Percentiles rank a stretch among this genome's conserved stretches.
Evolutionary conservation across 92 coral and sea anemone genomes (phyloP).

Genomic region (Umimayanthus kanabou): DNA sequence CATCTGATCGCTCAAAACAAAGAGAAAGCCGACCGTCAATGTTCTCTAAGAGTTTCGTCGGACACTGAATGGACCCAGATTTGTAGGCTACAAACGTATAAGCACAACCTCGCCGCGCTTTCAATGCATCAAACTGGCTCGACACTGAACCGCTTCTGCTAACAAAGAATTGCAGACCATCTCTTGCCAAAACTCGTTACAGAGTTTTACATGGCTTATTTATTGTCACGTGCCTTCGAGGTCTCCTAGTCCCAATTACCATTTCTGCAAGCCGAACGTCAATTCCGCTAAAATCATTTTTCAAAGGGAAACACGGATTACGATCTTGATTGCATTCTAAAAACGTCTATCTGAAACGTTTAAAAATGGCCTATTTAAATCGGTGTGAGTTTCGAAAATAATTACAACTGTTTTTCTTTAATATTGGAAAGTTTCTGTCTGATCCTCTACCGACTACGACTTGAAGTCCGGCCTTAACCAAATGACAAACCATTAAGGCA

Average conservation of each 20-base stretch:
- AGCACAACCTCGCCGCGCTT: no score
- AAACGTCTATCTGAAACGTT: background rate
- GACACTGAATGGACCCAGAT: no score
- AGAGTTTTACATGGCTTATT: no score
- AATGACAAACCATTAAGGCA: background rate
- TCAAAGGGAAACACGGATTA: background rate
- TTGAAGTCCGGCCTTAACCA: background rate
- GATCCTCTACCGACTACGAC: background rate
- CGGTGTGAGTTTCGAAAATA: background rate
- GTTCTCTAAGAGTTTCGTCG: no score
- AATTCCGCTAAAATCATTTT: background rate
- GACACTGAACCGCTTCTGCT: no score
- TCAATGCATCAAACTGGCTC: no score
- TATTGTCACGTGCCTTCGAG: background rate
- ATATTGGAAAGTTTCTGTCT: no score
- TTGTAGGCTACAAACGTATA: no score
- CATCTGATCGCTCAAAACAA: background rate
- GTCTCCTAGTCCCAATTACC: background rate
- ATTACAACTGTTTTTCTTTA: background rate
- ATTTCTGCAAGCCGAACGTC: background rate
- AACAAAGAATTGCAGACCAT: no score
- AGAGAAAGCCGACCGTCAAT: background rate
- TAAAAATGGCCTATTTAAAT: background rate
- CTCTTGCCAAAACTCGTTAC: no score
- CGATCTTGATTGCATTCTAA: no score